Evolutionary conservation across 2,888 invertebrate species (phyloP).

Genomic region (Tiliacea citrago): DNA sequence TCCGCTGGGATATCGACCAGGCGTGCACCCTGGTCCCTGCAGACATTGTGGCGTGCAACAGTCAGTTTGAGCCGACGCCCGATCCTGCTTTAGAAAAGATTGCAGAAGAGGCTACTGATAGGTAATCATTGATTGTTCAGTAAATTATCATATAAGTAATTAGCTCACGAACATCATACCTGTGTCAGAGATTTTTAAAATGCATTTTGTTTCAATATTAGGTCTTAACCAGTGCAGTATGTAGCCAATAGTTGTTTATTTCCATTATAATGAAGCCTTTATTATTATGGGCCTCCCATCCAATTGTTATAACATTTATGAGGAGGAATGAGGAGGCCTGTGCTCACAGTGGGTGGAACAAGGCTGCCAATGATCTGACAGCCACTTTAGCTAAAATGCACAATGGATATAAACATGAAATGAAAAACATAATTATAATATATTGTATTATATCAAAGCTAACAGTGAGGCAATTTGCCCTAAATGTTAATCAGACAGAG

Average conservation of each 20-base stretch:
- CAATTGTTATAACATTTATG: background rate
- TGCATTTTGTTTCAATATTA: too few species aligned
- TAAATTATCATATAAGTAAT: constrained; percentile 2
- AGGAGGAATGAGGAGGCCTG: background rate
- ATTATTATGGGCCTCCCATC: too few species aligned
- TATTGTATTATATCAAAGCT: background rate
- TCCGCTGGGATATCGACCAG: constrained; percentile 93
- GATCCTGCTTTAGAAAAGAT: constrained; percentile 92
- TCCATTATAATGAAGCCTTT: background rate
- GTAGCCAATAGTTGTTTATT: background rate
- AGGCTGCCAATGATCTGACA: background rate
- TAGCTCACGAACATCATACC: background rate
- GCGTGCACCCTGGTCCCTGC: constrained; percentile 92
- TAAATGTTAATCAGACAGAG: too few species aligned
- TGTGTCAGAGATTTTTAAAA: background rate
- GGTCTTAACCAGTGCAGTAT: too few species aligned
- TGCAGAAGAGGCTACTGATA: constrained; percentile 93
- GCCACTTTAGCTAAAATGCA: background rate
- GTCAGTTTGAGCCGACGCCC: constrained; percentile 91
- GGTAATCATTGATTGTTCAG: constrained; percentile 72
- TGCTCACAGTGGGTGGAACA: background rate
- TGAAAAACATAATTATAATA: background rate
- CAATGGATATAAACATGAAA: background rate
- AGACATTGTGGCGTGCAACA: constrained; percentile 92
- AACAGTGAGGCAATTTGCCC: too few species aligned